Conservation (phyloP, 2,113 vertebrate genomes). For the Struthio camelus region DNA sequence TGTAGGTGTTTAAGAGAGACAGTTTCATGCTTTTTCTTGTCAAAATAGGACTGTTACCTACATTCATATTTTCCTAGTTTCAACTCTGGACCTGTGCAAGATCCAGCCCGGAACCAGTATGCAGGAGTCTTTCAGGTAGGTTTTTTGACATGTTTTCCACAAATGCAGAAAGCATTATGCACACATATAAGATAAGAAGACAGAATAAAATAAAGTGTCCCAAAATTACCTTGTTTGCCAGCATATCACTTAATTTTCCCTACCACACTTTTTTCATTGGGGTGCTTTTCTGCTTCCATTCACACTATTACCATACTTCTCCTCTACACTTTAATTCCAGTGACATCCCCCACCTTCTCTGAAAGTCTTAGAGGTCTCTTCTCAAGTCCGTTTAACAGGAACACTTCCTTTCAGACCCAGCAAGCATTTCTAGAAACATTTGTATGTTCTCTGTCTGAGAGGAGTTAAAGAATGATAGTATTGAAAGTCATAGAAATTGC, state of each 20-base stretch:
- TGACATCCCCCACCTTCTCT: neutral
- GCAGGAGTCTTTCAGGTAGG: neutral
- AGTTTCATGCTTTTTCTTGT: neutral
- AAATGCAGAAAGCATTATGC: neutral
- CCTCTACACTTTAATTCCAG: neutral
- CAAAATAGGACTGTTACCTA: neutral
- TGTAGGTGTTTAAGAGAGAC: neutral
- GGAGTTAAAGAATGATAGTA: neutral
- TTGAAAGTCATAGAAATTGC: neutral
- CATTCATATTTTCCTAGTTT: neutral
- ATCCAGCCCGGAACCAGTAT: neutral
- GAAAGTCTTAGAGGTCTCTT: neutral
- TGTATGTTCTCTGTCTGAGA: neutral
- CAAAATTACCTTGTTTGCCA: neutral
- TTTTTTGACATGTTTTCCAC: neutral
- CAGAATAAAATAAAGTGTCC: fast-evolving
- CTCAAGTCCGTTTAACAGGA: neutral
- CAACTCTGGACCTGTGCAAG: neutral
- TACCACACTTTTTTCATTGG: fast-evolving
- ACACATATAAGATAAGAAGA: fast-evolving
- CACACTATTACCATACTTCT: neutral
- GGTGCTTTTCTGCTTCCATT: neutral
- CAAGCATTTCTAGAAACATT: neutral
- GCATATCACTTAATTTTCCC: neutral
- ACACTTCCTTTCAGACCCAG: neutral